Evolutionary conservation across 2,888 invertebrate species (phyloP), one percentile per base, ranked within the genome.

Genomic region (Nomada hirtipes): DNA sequence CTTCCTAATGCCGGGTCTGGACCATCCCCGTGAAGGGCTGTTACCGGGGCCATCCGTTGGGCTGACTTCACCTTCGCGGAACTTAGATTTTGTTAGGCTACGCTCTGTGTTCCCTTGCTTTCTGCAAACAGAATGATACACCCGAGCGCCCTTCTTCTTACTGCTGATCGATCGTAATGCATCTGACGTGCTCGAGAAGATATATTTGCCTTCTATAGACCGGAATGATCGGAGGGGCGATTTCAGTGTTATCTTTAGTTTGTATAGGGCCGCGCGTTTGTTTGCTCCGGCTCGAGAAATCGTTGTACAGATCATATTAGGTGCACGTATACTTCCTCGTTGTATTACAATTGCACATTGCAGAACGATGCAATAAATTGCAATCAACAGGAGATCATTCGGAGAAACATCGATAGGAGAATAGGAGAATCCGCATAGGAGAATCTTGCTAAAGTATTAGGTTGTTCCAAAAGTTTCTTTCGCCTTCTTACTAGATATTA

Each of bases 1-100:
- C 87, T 89, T 86, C 83, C 86, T 89, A 88, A 89, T 89, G 89
- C 77, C 76, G 55, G 57, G 68, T 59, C 60, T 68, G 44, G 52
- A 67, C 69, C 63, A 83, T 53, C 76, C 77, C 73, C 64, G 79
- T 44, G 81, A 86, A 36, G 76, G 79, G 78, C 79, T 60, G 84
- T 87, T 87, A 84, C 76, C 72, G 67, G 75, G 81, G 72, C 69
- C 86, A 75, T 61, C 70, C 52, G 53, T 29, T 18, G 50, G 74
- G 77, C 63, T 76, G 77, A 47, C 68, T 77, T 76, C 67, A 47
- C 78, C 72, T 80, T 82, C 63, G 74, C 78, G 72, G 52, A 79
- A 77, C 63, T 84, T 82, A 67, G 50, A 78, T 76, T 72, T 73
- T 26, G 29, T 79, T 71, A n/a, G 60, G 63, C 69, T 23, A 11